Evolutionary conservation across 2,888 invertebrate species (phyloP).

Genomic region (Perdita meconis): DNA sequence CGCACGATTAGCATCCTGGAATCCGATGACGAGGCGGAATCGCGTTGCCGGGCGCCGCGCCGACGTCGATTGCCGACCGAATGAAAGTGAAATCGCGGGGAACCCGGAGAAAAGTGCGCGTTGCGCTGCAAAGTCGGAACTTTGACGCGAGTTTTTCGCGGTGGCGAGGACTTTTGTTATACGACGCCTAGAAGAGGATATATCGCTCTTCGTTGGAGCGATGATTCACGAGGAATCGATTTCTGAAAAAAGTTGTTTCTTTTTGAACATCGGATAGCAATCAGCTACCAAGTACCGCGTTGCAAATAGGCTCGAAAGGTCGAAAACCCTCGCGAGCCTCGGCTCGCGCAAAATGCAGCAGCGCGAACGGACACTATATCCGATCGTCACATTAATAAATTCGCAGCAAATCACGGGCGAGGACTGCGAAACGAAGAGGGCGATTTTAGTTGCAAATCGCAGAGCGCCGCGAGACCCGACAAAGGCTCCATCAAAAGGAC

Average conservation of each 20-base stretch:
- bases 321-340: not conserved
- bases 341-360: not conserved
- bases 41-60: not conserved
- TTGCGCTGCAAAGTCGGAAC: no score
- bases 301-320: not conserved
- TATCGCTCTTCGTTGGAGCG: no score
- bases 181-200: no score
- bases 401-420: slow-evolving; percentile 80
- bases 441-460: slow-evolving; percentile 84
- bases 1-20: slow-evolving; percentile 12
- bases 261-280: not conserved
- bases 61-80: not conserved
- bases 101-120: not conserved
- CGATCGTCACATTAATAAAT: slow-evolving; percentile 82
- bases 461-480: slow-evolving; percentile 83
- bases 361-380: slow-evolving; percentile 37
- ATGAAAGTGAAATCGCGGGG: not conserved
- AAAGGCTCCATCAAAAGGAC: slow-evolving; percentile 82
- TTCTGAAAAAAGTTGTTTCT: no score
- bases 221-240: no score
- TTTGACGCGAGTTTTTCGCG: no score
- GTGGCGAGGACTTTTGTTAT: no score
- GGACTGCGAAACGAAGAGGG: slow-evolving; percentile 70
- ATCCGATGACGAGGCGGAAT: slow-evolving; percentile 7
- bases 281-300: not conserved